Conservation (phyloP, 2,797 vertebrate species). For the Decapterus maruadsi region DNA sequence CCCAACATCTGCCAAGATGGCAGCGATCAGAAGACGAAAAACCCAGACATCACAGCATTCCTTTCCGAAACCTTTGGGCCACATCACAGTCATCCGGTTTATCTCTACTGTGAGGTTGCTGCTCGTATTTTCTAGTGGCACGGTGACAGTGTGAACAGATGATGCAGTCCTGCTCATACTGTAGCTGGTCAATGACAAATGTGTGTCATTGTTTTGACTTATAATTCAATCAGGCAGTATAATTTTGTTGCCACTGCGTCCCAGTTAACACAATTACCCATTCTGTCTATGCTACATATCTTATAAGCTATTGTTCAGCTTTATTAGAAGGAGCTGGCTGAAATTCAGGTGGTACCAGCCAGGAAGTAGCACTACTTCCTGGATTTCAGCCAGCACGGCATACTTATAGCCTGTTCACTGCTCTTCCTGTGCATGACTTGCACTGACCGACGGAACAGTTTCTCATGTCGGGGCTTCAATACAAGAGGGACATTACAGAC, state of each 20-base stretch:
- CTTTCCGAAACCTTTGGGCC: slow-evolving; percentile 10
- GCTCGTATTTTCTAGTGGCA: neutral
- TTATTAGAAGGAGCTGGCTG: too few species aligned
- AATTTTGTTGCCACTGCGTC: neutral
- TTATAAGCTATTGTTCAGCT: neutral
- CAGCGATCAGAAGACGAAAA: slow-evolving; percentile 34
- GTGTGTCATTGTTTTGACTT: neutral
- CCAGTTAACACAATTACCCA: neutral
- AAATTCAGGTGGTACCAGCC: too few species aligned
- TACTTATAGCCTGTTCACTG: too few species aligned
- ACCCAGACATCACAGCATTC: slow-evolving; percentile 21
- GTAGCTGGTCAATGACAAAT: neutral
- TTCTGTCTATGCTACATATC: neutral
- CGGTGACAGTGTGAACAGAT: neutral
- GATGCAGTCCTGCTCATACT: neutral
- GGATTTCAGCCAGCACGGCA: too few species aligned
- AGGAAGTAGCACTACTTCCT: too few species aligned
- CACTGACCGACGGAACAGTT: too few species aligned
- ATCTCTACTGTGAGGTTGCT: slow-evolving; percentile 22
- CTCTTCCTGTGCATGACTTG: too few species aligned
- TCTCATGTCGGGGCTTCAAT: too few species aligned
- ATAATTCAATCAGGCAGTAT: slow-evolving; percentile 1
- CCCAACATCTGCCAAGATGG: slow-evolving; percentile 46
- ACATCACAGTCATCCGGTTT: slow-evolving; percentile 7
- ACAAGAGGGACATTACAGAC: too few species aligned